Evolutionary conservation across 2,797 vertebrate genomes (phyloP).

Genomic region (Delichon dasypus): DNA sequence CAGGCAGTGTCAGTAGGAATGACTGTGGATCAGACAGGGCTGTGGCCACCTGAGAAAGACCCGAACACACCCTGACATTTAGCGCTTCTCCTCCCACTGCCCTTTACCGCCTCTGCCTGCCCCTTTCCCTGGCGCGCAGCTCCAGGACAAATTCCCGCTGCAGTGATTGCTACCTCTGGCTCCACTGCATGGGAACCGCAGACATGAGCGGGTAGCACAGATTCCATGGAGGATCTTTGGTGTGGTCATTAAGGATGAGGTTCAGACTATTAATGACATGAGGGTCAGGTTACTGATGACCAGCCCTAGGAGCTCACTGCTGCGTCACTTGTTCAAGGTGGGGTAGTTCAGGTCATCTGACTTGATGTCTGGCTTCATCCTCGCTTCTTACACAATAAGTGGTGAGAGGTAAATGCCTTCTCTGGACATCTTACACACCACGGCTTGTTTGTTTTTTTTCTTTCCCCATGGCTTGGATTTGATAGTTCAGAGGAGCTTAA

Average conservation of each 20-base stretch:
- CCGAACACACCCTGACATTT: neutral
- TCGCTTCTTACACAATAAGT: neutral
- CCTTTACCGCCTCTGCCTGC: fast-evolving
- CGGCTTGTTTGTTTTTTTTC: neutral
- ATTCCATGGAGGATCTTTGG: neutral
- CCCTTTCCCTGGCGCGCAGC: fast-evolving
- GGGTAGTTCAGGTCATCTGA: neutral
- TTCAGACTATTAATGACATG: neutral
- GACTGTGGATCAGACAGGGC: neutral
- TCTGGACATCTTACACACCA: neutral
- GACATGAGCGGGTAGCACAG: neutral
- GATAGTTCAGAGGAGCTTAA: neutral
- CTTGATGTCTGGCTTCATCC: neutral
- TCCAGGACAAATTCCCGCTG: neutral
- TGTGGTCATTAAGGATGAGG: neutral
- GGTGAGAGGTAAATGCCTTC: neutral
- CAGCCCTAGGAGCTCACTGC: neutral
- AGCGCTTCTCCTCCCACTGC: neutral
- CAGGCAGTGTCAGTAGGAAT: neutral
- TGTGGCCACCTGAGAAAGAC: neutral
- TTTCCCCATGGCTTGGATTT: neutral
- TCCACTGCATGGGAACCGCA: neutral
- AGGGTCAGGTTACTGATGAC: neutral
- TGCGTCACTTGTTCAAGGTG: neutral
- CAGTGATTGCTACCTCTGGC: neutral